Conservation (phyloP, 2,797 vertebrate genomes). For the Tangara arthus region DNA sequence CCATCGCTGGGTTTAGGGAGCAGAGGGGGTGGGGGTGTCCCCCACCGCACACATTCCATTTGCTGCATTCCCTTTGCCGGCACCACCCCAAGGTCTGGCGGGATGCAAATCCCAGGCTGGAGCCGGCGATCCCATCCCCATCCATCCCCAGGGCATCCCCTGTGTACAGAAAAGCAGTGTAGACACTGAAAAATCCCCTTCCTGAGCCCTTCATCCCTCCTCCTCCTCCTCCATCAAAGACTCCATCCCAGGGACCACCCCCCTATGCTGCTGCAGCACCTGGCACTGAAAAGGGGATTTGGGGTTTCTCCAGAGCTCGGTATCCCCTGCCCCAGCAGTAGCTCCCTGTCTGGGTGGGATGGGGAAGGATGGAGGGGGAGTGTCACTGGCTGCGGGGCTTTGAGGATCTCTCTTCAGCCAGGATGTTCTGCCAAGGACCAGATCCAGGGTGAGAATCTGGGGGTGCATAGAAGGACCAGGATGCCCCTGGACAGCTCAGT, state of each 20-base stretch:
- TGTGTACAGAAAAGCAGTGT: neutral
- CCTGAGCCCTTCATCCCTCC: neutral
- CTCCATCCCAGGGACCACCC: rapidly evolving
- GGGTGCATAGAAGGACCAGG: rapidly evolving
- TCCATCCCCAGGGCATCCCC: neutral
- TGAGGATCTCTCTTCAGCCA: neutral
- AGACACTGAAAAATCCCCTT: neutral
- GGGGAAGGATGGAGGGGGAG: neutral
- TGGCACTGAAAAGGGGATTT: neutral
- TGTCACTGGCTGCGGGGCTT: rapidly evolving
- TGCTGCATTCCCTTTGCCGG: rapidly evolving
- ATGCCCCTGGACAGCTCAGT: neutral
- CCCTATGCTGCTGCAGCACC: rapidly evolving
- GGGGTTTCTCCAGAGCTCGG: neutral
- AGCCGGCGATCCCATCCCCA: neutral
- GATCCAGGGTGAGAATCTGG: neutral
- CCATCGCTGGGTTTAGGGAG: neutral
- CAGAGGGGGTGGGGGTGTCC: too few relatives aligned
- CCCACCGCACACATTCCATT: neutral
- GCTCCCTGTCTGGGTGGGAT: neutral
- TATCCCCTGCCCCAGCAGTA: neutral
- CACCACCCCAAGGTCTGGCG: neutral
- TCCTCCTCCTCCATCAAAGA: neutral
- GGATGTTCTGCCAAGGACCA: neutral
- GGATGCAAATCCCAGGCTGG: neutral